Evolutionary conservation across 2,113 vertebrate genomes (phyloP).

Genomic region (Crotalus tigris): DNA sequence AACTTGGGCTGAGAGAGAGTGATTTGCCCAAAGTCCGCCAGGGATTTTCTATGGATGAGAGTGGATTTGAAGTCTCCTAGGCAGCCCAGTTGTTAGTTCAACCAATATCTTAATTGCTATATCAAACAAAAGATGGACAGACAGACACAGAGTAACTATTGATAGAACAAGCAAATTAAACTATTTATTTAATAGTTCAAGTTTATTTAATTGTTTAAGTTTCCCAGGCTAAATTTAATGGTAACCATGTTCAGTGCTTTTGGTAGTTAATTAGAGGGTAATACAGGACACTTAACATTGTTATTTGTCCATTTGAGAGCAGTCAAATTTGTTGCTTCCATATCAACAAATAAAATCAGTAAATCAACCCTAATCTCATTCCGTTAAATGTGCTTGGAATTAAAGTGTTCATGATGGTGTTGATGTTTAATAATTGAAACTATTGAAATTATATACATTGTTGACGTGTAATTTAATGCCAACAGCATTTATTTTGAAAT

Average conservation of each 20-base stretch:
- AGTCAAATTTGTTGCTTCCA: not conserved
- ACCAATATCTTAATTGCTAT: too few relatives aligned
- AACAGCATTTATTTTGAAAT: not conserved
- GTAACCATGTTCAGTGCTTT: not conserved
- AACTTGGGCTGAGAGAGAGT: too few relatives aligned
- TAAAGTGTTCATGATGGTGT: not conserved
- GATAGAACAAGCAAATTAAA: not conserved
- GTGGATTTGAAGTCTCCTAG: too few relatives aligned
- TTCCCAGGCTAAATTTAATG: not conserved
- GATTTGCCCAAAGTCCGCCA: too few relatives aligned
- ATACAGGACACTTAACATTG: not conserved
- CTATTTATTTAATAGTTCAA: not conserved
- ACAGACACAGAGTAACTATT: too few relatives aligned
- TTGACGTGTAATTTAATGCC: not conserved
- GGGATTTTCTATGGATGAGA: too few relatives aligned
- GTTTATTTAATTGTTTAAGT: not conserved
- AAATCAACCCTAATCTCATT: not conserved
- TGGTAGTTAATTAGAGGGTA: not conserved
- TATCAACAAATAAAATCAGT: not conserved
- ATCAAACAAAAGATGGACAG: too few relatives aligned
- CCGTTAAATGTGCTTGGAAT: not conserved
- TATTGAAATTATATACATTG: not conserved
- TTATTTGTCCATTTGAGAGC: not conserved
- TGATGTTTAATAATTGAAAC: not conserved
- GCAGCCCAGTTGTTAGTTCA: too few relatives aligned